Conservation (phyloP, 2,888 invertebrate species). For the Drosophila birchii region DNA sequence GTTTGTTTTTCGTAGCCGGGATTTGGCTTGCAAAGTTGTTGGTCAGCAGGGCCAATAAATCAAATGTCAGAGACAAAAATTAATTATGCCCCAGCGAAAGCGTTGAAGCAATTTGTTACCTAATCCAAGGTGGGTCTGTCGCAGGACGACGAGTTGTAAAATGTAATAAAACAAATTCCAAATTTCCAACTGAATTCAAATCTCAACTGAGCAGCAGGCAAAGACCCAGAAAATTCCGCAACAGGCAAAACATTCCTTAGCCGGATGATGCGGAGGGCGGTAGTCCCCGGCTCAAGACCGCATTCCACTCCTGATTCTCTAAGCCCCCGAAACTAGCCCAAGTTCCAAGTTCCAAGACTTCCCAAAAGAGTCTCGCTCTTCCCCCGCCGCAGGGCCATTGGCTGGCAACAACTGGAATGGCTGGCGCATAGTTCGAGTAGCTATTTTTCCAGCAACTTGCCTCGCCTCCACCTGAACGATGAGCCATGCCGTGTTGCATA, state of each 20-base stretch:
- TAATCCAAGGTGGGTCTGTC: constrained; percentile 21
- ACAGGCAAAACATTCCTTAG: constrained; percentile 64
- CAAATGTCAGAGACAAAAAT: constrained; percentile 48
- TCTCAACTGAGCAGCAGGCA: constrained; percentile 55
- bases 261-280: not conserved
- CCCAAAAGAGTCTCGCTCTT: not conserved
- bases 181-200: constrained; percentile 45
- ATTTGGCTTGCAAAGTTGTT: constrained; percentile 31
- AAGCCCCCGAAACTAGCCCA: constrained; percentile 15
- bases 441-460: constrained; percentile 42
- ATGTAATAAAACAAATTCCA: constrained; percentile 74
- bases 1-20: constrained; percentile 35
- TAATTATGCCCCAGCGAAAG: constrained; percentile 45
- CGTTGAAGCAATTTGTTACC: constrained; percentile 41
- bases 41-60: constrained; percentile 42
- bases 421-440: constrained; percentile 45
- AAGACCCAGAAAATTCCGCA: constrained; percentile 60
- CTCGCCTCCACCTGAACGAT: constrained; percentile 19
- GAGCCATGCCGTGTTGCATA: constrained; percentile 55
- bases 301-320: constrained; percentile 33
- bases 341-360: constrained; percentile 4
- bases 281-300: constrained; percentile 14
- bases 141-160: constrained; percentile 27
- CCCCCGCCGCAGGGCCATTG: too few relatives aligned
- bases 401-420: constrained; percentile 35